Evolutionary conservation across 2,797 vertebrate genomes (phyloP).

Genomic region (Furcifer pardalis): DNA sequence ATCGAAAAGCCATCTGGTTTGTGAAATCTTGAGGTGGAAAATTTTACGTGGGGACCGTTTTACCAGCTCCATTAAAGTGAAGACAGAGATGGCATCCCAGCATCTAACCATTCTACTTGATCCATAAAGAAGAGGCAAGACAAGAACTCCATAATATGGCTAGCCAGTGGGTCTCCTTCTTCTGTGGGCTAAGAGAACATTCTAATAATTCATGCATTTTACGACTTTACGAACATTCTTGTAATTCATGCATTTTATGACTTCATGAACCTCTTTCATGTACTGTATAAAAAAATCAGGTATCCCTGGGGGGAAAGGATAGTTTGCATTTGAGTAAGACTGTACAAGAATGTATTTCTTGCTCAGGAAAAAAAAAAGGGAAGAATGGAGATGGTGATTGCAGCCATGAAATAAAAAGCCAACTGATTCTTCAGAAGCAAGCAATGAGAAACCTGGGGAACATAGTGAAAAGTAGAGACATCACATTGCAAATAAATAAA

Average conservation of each 20-base stretch:
- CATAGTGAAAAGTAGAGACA: too few relatives aligned
- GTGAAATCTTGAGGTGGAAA: background rate
- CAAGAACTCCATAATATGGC: background rate
- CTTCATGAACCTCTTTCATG: constrained; percentile 31
- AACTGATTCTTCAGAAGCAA: too few relatives aligned
- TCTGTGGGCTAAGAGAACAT: background rate
- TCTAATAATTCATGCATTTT: constrained; percentile 31
- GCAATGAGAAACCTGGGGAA: too few relatives aligned
- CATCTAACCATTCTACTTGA: background rate
- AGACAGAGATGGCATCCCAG: background rate
- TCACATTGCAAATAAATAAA: too few relatives aligned
- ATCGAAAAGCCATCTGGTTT: background rate
- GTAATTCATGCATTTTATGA: constrained; percentile 27
- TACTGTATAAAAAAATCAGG: background rate
- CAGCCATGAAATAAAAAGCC: too few relatives aligned
- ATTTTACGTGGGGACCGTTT: background rate
- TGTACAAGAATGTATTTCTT: background rate
- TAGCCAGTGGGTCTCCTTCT: constrained; percentile 34
- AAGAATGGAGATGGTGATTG: too few relatives aligned
- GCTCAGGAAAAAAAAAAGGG: background rate
- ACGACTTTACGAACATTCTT: constrained; percentile 18
- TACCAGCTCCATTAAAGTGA: background rate
- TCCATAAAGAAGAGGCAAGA: background rate
- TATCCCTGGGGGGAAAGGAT: background rate
- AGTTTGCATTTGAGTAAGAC: background rate